A percentile compares a stretch with the other conserved stretches of the same genome.
Conservation (phyloP, 2,888 invertebrate genomes). For the Spodoptera picta region DNA sequence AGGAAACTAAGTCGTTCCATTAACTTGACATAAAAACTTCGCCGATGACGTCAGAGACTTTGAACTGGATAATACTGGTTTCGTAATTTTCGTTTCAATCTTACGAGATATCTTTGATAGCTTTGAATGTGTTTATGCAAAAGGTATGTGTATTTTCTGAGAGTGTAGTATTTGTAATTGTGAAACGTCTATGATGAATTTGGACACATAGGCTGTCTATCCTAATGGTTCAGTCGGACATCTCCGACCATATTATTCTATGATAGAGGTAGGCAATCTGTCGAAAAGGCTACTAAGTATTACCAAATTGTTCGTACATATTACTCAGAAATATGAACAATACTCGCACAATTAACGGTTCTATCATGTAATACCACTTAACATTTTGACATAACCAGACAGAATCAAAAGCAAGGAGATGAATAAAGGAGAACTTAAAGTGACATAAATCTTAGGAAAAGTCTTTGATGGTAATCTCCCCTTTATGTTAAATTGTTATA, state of each 20-base stretch:
- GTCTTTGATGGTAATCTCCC: constrained; percentile 25
- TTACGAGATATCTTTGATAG: not conserved
- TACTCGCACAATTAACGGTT: too few species aligned
- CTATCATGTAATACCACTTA: too few species aligned
- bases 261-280: too few species aligned
- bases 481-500: not conserved
- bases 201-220: too few species aligned
- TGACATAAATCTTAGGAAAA: constrained; percentile 13
- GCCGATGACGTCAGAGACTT: constrained; percentile 36
- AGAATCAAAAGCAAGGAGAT: not conserved
- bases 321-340: too few species aligned
- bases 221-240: too few species aligned
- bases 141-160: not conserved
- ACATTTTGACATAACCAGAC: not conserved
- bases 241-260: too few species aligned
- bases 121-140: not conserved
- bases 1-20: constrained; percentile 29
- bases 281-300: too few species aligned
- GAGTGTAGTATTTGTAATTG: not conserved
- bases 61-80: constrained; percentile 30
- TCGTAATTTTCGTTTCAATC: not conserved
- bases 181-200: too few species aligned
- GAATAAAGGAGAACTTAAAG: constrained; percentile 10
- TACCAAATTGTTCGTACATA: too few species aligned
- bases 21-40: constrained; percentile 42